Base-by-base conservation (phyloP, 1,140 invertebrate species). In the Bombus impatiens region DNA sequence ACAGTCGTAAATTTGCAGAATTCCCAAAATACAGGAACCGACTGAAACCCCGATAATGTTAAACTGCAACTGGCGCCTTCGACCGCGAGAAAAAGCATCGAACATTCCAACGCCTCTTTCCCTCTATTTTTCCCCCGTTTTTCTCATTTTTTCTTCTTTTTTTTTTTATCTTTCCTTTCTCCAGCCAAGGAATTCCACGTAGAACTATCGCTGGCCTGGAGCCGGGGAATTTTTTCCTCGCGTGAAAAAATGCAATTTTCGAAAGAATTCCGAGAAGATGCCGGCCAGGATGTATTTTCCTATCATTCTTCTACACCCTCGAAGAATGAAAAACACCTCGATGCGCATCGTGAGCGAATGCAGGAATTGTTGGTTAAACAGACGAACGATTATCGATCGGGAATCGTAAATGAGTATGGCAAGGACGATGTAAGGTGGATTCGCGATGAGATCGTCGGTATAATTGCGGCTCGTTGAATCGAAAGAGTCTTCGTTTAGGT, bases 1-100 rank as follows among this genome's bases (percentile, higher is more conserved):
- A 3, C 6, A 6, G 37, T 4, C 67, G 35, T 71, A 71, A 44
- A 42, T 78, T 59, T 78, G 18, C 32, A n/a, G 35, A 59, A 71
- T 78, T 71, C 47, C 32, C 28, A 57, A 78, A 84, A 84, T 78
- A 78, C 76, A 25, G 57, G 5, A 28, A 47, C 37, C 40, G 18
- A 8, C 47, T 53, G 5, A 53, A 53, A 25, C 18, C 32, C 37
- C 37, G 40, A 78, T 22, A 59, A 76, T 40, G 12, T 28, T 12
- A 35, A 57, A 53, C 1, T 35, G 42, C 37, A 35, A 71, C n/a
- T 12, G 37, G 76, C 37, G 76, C 10, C 8, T 37, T 44, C 28
- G 37, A 70, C 32, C 75, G 6, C 37, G 65, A 44, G 59, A 4
- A 22, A 76, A 42, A 77, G 15, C 35, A 25, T 83, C 59, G 59